Evolutionary conservation across 1,140 invertebrate species (phyloP).

Genomic region (Nomia melanderi): DNA sequence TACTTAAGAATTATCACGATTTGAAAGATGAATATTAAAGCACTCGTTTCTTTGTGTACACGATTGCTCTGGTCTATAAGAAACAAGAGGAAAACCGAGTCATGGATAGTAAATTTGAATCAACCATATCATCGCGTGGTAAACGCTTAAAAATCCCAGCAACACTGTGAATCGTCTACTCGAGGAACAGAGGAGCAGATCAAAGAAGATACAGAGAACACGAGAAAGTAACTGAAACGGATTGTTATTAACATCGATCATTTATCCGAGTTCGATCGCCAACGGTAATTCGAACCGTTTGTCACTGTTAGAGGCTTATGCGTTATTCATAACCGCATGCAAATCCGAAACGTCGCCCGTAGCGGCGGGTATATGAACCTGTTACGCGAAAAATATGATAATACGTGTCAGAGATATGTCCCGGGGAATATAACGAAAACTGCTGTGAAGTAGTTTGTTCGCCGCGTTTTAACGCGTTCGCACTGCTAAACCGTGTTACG

Average conservation of each 20-base stretch:
- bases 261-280: constrained; percentile 15
- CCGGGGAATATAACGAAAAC: constrained; percentile 19
- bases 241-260: constrained; percentile 35
- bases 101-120: too few relatives aligned
- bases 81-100: too few relatives aligned
- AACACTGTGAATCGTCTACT: too few relatives aligned
- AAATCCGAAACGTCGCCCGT: constrained; percentile 25
- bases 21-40: too few relatives aligned
- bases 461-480: neutral
- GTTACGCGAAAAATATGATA: constrained; percentile 51
- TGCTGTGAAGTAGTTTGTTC: constrained; percentile 24
- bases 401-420: constrained; percentile 36
- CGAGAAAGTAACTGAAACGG: neutral
- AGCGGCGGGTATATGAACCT: constrained; percentile 20
- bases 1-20: too few relatives aligned
- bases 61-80: too few relatives aligned
- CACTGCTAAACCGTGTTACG: too few relatives aligned
- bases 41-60: too few relatives aligned
- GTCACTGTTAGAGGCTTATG: constrained; percentile 41
- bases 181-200: too few relatives aligned
- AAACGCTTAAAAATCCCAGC: too few relatives aligned
- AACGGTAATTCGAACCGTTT: constrained; percentile 41
- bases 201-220: too few relatives aligned
- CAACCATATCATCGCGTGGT: too few relatives aligned
- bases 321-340: constrained; percentile 47